These are phyloP conservation scores for Uria lomvia DNA, from an alignment of 2,113 vertebrate genomes.

Conservation along the genomic window DNA sequence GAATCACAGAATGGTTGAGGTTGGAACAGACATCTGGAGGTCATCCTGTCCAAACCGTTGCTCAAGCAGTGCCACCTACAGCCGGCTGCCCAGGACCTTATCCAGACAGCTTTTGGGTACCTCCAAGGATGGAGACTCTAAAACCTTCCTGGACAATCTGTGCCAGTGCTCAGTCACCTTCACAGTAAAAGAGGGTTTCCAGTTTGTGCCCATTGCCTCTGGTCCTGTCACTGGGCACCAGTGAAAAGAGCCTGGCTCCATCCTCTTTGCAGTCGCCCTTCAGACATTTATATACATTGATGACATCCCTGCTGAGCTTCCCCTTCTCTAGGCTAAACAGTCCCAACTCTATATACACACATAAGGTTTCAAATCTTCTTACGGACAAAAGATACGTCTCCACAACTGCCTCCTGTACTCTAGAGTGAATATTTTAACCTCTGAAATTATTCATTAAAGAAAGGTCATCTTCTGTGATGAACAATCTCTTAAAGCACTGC, in stretches of 20 bases:
- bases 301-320: background rate
- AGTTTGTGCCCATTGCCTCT: background rate
- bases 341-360: background rate
- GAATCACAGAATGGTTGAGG: background rate
- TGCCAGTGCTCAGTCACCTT: background rate
- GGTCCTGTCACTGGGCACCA: background rate
- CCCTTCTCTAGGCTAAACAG: background rate
- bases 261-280: background rate
- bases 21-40: background rate
- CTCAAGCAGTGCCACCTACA: background rate
- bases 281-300: background rate
- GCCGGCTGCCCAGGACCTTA: background rate
- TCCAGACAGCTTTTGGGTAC: background rate
- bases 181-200: background rate
- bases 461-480: background rate
- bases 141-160: background rate
- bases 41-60: background rate
- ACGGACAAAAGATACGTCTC: background rate
- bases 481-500: background rate
- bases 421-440: background rate
- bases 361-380: background rate
- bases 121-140: background rate
- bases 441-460: background rate
- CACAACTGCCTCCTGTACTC: background rate
- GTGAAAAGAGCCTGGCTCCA: too few relatives aligned